Conservation (phyloP, 2,797 vertebrate genomes). For the Macrochelys suwanniensis region DNA sequence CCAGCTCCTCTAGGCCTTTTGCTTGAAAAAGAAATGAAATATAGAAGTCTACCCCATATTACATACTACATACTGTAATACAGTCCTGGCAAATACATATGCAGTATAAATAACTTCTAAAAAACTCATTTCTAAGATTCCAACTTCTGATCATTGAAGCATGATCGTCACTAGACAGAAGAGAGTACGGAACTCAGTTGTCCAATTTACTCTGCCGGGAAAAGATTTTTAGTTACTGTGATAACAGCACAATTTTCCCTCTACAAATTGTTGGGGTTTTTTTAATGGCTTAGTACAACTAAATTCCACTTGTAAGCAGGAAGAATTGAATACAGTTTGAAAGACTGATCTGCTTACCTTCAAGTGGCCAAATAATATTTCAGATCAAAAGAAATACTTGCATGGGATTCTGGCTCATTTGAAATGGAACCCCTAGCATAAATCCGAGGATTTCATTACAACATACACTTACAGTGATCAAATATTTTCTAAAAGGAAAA, state of each 20-base stretch:
- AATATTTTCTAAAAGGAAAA: background rate
- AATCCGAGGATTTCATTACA: constrained; percentile 37
- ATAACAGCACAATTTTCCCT: constrained; percentile 40
- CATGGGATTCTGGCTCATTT: constrained; percentile 28
- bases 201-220: background rate
- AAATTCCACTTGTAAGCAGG: constrained; percentile 9
- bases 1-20: background rate
- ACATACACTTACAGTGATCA: constrained; percentile 36
- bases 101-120: background rate
- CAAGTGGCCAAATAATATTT: rapidly evolving
- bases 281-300: constrained; percentile 18
- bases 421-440: background rate
- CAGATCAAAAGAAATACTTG: constrained; percentile 16
- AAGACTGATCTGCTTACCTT: constrained; percentile 19
- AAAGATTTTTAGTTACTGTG: constrained; percentile 1
- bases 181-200: background rate
- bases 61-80: rapidly evolving
- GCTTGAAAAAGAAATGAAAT: background rate
- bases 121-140: background rate
- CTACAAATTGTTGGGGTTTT: background rate
- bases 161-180: background rate
- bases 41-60: background rate
- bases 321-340: constrained; percentile 38
- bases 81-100: background rate
- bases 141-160: background rate